Percentiles rank a stretch among this genome's conserved stretches.
These are phyloP conservation scores for Corythoichthys haematopterus DNA, from an alignment of 2,113 vertebrate species.

Conservation along the genomic window DNA sequence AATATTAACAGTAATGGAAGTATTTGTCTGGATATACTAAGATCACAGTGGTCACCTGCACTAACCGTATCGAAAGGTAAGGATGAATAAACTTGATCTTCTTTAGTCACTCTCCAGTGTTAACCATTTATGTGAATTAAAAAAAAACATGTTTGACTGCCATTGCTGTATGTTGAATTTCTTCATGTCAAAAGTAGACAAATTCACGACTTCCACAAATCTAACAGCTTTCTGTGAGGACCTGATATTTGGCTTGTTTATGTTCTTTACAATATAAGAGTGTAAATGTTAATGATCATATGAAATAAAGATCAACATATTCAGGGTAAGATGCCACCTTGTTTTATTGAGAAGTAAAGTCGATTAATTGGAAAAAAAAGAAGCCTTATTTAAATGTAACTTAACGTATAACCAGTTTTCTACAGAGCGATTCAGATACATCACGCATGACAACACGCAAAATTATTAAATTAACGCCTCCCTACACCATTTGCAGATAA, in stretches of 20 bases:
- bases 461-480: not conserved
- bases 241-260: too few relatives aligned
- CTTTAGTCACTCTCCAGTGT: not conserved
- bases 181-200: not conserved
- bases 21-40: constrained; percentile 80
- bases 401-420: not conserved
- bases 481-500: not conserved
- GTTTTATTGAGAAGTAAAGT: not conserved
- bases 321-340: not conserved
- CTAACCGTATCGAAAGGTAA: constrained; percentile 81
- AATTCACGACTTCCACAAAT: too few relatives aligned
- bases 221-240: too few relatives aligned
- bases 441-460: not conserved
- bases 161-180: not conserved
- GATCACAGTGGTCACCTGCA: constrained; percentile 80
- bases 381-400: not conserved
- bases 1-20: constrained; percentile 83
- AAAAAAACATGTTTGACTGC: too few relatives aligned
- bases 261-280: too few relatives aligned
- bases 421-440: not conserved
- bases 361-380: not conserved
- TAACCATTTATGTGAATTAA: too few relatives aligned
- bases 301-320: not conserved
- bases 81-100: not conserved
- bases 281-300: not conserved